phyloP scores from a whole-genome alignment of 1,140 invertebrate genomes.

The Protaetia brevitarsis region DNA sequence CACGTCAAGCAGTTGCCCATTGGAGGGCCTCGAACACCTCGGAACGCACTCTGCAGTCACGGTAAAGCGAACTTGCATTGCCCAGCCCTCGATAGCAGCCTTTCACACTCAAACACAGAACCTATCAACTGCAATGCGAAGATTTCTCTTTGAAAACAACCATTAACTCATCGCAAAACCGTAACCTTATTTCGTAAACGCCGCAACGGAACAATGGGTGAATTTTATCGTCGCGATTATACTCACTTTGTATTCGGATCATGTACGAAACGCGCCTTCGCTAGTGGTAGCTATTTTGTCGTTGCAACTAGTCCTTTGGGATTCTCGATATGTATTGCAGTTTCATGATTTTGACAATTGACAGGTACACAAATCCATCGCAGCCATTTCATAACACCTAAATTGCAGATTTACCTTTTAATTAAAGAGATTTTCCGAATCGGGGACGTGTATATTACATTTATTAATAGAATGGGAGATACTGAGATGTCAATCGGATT shows the following conservation, averaged over 20 bases:
- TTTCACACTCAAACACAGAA: background rate
- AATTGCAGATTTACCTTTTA: background rate
- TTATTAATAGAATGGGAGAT: slow-evolving; percentile 17
- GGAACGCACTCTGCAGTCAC: slow-evolving; percentile 27
- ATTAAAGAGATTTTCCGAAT: background rate
- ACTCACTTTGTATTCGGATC: slow-evolving; percentile 19
- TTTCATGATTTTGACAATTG: slow-evolving; percentile 19
- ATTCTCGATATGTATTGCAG: slow-evolving; percentile 18
- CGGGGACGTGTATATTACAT: background rate
- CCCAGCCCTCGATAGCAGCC: slow-evolving; percentile 22
- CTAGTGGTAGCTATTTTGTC: background rate
- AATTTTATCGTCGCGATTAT: background rate
- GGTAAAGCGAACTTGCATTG: slow-evolving; percentile 32
- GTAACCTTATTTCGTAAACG: slow-evolving; percentile 19
- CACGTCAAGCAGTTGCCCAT: slow-evolving; percentile 78
- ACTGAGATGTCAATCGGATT: too few relatives aligned
- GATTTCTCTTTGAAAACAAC: background rate
- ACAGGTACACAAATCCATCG: background rate
- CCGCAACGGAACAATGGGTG: background rate
- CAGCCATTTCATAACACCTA: slow-evolving; percentile 4
- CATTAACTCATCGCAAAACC: too few relatives aligned
- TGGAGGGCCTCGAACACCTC: slow-evolving; percentile 54
- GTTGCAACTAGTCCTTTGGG: slow-evolving; percentile 14
- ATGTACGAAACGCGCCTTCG: background rate
- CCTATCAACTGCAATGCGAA: background rate